Evolutionary conservation across 2,797 vertebrate species (phyloP).

Genomic region (Lithobates pipiens): DNA sequence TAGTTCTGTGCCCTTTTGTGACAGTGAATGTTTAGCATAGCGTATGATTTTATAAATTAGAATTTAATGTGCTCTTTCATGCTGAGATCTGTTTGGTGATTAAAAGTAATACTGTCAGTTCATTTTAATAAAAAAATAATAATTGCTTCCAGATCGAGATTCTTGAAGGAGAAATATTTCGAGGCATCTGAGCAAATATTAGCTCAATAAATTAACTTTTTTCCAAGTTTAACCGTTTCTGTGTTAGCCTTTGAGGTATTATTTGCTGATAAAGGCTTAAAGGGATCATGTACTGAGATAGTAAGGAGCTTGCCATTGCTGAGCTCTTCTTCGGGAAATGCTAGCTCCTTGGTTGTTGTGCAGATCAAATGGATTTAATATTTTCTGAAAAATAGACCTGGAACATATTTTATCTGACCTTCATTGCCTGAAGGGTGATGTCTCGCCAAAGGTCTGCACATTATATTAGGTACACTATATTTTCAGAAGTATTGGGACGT

Average conservation of each 20-base stretch:
- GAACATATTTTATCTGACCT: too few species aligned
- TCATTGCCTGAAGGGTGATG: too few species aligned
- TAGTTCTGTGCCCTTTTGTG: conserved; percentile 27
- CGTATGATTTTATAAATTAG: conserved; percentile 43
- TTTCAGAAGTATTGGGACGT: too few species aligned
- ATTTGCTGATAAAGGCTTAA: not conserved
- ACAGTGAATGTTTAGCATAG: conserved; percentile 42
- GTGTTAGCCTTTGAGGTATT: not conserved
- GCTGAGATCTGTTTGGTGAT: conserved; percentile 48
- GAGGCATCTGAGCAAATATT: conserved; percentile 5
- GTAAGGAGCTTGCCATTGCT: not conserved
- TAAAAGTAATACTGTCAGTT: conserved; percentile 33
- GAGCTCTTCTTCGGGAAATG: too few species aligned
- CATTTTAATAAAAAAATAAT: conserved; percentile 34
- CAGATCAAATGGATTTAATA: too few species aligned
- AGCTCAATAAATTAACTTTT: conserved; percentile 10
- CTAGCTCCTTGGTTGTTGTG: not conserved
- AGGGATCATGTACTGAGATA: not conserved
- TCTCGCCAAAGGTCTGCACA: too few species aligned
- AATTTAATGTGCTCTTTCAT: conserved; percentile 50
- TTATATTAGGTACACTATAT: too few species aligned
- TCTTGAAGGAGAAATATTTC: conserved; percentile 28
- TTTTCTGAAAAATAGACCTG: too few species aligned
- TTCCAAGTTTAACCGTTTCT: not conserved
- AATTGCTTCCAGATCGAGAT: conserved; percentile 46